A percentile compares a stretch with the other conserved stretches of the same genome.
Evolutionary conservation across 2,113 vertebrate genomes (phyloP).

Genomic region (Cricetomys ansorgei): DNA sequence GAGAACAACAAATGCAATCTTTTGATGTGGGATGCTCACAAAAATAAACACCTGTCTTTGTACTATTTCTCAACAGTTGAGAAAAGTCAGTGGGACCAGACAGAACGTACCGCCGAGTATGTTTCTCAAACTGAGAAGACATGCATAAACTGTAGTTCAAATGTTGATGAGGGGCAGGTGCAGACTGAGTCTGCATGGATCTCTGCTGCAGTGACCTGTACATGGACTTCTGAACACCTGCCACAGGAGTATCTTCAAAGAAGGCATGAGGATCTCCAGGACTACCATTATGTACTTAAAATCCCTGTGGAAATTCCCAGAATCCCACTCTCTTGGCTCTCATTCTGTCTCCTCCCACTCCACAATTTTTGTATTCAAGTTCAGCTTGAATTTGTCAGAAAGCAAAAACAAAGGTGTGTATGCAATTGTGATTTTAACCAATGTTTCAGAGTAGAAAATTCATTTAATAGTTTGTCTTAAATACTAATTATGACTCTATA

Average conservation of each 20-base stretch:
- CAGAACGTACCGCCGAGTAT: too few relatives aligned
- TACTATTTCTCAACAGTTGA: too few relatives aligned
- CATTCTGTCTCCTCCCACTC: background rate
- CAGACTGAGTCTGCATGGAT: too few relatives aligned
- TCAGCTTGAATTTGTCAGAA: background rate
- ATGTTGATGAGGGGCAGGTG: background rate
- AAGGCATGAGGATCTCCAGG: background rate
- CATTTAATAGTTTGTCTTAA: background rate
- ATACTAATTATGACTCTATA: too few relatives aligned
- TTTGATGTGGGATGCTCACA: too few relatives aligned
- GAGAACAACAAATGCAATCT: too few relatives aligned
- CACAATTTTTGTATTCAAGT: background rate
- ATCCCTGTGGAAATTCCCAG: background rate
- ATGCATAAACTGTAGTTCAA: slow-evolving; percentile 39
- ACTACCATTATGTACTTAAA: background rate
- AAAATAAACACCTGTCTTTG: too few relatives aligned
- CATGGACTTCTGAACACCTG: too few relatives aligned
- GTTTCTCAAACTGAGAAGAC: background rate
- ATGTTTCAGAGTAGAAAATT: background rate
- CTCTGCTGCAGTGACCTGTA: too few relatives aligned
- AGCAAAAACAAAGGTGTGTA: background rate
- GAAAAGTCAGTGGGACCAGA: too few relatives aligned
- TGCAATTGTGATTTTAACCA: background rate
- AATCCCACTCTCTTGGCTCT: background rate
- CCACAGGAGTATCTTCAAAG: too few relatives aligned